These are phyloP conservation scores for Poecilia latipinna DNA, from an alignment of 2,113 vertebrate species.

Conservation along the genomic window DNA sequence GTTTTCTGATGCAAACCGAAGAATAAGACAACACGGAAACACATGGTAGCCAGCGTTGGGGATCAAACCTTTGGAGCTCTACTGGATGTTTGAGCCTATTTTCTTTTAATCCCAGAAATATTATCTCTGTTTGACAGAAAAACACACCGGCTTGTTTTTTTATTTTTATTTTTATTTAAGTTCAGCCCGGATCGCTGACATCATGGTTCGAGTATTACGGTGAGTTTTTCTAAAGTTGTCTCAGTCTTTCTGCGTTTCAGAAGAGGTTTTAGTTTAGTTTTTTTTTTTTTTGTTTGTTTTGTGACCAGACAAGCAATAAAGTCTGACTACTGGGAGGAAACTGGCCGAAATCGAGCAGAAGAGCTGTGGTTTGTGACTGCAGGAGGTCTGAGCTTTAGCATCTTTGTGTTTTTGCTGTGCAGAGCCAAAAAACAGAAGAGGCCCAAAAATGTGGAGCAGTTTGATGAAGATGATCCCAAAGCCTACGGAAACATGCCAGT, in stretches of 20 bases:
- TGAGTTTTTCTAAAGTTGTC: conserved; percentile 45
- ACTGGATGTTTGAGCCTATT: neutral
- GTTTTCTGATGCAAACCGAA: neutral
- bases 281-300: neutral
- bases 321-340: neutral
- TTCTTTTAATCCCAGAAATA: neutral
- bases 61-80: neutral
- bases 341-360: neutral
- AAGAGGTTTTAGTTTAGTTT: too few species aligned
- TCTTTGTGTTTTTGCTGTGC: neutral
- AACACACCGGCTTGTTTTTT: too few species aligned
- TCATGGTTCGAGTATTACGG: conserved; percentile 78
- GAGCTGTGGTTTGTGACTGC: neutral
- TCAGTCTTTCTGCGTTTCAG: neutral
- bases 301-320: neutral
- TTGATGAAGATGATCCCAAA: conserved; percentile 78
- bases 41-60: conserved; percentile 31
- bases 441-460: conserved; percentile 45
- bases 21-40: conserved; percentile 56
- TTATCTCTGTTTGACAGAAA: accelerated
- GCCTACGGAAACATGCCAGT: conserved; percentile 68
- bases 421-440: conserved; percentile 55
- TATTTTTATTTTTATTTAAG: too few species aligned
- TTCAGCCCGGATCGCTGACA: neutral
- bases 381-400: neutral